Conservation (phyloP, 1,140 invertebrate species). For the Neodiprion fabricii region DNA sequence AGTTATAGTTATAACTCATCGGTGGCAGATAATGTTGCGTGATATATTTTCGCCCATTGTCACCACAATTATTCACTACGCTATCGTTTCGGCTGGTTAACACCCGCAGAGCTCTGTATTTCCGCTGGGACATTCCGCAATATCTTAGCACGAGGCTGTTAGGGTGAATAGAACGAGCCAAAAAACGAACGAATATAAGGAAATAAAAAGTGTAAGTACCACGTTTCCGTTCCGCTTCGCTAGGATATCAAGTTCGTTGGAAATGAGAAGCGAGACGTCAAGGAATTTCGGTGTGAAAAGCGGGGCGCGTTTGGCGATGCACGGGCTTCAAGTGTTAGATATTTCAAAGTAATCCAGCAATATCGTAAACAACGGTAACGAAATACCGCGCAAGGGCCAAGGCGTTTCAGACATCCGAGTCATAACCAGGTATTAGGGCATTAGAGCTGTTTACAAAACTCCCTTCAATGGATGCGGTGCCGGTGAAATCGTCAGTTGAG, state of each 20-base stretch:
- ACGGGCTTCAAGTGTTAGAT: conserved; percentile 59
- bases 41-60: conserved; percentile 55
- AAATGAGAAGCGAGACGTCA: neutral
- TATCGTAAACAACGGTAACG: conserved; percentile 57
- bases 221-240: conserved; percentile 38
- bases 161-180: neutral
- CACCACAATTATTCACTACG: conserved; percentile 57
- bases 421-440: conserved; percentile 61
- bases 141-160: neutral
- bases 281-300: no score
- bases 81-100: conserved; percentile 41
- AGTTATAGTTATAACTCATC: conserved; percentile 50
- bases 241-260: conserved; percentile 9
- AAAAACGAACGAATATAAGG: neutral
- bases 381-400: conserved; percentile 27
- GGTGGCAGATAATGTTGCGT: conserved; percentile 47
- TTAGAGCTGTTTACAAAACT: conserved; percentile 46
- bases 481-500: neutral
- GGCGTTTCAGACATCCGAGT: conserved; percentile 34
- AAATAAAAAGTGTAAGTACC: neutral
- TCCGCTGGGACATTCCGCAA: conserved; percentile 41
- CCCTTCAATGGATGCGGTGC: neutral
- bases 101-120: conserved; percentile 34
- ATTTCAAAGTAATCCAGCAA: conserved; percentile 62
- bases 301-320: no score